phyloP scores from a whole-genome alignment of 2,888 invertebrate genomes.

The Habroteleia sp. region DNA sequence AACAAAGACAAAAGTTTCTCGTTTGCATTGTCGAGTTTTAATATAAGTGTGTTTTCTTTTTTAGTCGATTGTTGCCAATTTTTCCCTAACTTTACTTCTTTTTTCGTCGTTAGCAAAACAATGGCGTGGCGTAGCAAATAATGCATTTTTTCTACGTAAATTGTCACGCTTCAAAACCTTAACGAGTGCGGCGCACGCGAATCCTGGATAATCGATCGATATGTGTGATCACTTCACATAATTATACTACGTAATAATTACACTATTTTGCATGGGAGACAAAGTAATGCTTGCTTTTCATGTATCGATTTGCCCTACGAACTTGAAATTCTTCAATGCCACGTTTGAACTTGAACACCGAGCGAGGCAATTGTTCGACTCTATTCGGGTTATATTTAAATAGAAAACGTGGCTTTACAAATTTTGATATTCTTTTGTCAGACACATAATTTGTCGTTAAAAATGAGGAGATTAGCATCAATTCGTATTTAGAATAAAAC shows the following conservation, averaged over 20 bases:
- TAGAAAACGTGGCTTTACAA: too few species aligned
- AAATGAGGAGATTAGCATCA: too few species aligned
- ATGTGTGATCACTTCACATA: constrained; percentile 27
- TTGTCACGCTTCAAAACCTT: constrained; percentile 47
- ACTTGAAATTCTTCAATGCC: constrained; percentile 59
- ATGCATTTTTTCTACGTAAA: constrained; percentile 44
- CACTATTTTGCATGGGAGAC: constrained; percentile 31
- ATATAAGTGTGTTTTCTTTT: too few species aligned
- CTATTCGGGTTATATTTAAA: constrained; percentile 9
- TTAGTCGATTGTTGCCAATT: too few species aligned
- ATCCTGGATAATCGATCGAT: constrained; percentile 52
- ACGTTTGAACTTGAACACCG: constrained; percentile 48
- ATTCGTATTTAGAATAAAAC: too few species aligned
- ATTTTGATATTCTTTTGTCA: too few species aligned
- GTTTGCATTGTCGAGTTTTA: too few species aligned
- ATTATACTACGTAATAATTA: constrained; percentile 47
- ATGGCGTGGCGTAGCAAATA: constrained; percentile 31
- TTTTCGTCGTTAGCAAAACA: constrained; percentile 38
- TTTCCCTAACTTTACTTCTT: constrained; percentile 8
- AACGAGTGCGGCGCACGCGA: constrained; percentile 57
- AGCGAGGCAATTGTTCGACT: constrained; percentile 21
- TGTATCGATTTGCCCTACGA: constrained; percentile 54
- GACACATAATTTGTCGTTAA: too few species aligned
- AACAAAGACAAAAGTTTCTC: too few species aligned
- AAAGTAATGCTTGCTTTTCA: constrained; percentile 43